Evolutionary conservation across 1,140 invertebrate species (phyloP).

Genomic region (Polypedilum pembai): DNA sequence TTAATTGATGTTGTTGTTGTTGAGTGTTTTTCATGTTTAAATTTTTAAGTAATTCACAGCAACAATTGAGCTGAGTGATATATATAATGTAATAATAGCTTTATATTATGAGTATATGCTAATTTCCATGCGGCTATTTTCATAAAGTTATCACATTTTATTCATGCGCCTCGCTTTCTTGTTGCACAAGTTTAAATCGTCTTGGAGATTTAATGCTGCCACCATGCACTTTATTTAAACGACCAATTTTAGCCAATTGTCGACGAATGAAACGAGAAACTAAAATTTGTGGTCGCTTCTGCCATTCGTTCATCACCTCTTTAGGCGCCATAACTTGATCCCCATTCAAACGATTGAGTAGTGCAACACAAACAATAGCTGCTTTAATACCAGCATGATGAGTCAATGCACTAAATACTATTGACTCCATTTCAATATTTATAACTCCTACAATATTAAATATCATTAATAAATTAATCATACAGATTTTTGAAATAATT

Average conservation of each 20-base stretch:
- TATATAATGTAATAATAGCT: no score
- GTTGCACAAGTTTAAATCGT: slow-evolving; percentile 78
- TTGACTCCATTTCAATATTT: slow-evolving; percentile 97
- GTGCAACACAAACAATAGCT: slow-evolving; percentile 85
- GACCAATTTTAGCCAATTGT: slow-evolving; percentile 66
- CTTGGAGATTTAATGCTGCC: slow-evolving; percentile 75
- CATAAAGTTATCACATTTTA: slow-evolving; percentile 45
- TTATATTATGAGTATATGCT: no score
- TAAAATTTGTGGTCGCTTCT: slow-evolving; percentile 81
- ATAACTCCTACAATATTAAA: slow-evolving; percentile 52
- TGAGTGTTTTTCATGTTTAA: no score
- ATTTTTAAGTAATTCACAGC: no score
- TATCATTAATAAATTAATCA: no score
- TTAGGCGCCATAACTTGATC: slow-evolving; percentile 89
- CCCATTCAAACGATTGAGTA: slow-evolving; percentile 87
- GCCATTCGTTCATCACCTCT: slow-evolving; percentile 86
- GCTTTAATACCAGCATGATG: slow-evolving; percentile 89
- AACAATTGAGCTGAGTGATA: no score
- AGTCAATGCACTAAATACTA: slow-evolving; percentile 80
- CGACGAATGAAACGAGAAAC: slow-evolving; percentile 81
- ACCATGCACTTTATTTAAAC: slow-evolving; percentile 60
- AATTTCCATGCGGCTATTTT: no score
- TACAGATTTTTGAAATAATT: no score
- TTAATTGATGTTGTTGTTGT: no score
- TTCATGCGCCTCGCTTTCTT: slow-evolving; percentile 83